phyloP scores from a whole-genome alignment of 2,797 vertebrate genomes.

The Lacerta agilis region DNA sequence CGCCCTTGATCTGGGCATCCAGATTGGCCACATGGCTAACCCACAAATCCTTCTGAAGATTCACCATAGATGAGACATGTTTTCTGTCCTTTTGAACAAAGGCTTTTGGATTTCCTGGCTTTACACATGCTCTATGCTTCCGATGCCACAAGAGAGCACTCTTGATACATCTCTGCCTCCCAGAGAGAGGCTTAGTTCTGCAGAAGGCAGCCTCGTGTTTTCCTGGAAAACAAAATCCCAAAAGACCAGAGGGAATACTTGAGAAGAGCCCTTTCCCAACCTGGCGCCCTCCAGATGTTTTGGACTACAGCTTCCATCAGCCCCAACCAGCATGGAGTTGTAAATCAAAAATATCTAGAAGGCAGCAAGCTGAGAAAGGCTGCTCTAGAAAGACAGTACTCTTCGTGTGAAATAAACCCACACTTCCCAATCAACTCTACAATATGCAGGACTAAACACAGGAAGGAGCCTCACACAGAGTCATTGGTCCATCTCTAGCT shows the following conservation, averaged over 20 bases:
- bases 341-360: no score
- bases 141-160: fast-evolving
- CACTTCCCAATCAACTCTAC: background rate
- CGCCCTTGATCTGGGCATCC: background rate
- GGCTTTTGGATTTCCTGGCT: background rate
- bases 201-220: background rate
- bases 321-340: no score
- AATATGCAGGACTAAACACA: background rate
- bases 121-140: fast-evolving
- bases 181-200: fast-evolving
- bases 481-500: no score
- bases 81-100: background rate
- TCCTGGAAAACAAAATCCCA: background rate
- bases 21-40: background rate
- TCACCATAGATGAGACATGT: background rate
- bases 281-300: background rate
- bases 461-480: no score
- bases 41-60: background rate
- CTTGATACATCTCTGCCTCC: fast-evolving
- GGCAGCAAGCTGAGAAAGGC: no score
- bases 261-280: no score
- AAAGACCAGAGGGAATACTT: background rate
- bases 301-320: no score
- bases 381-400: background rate
- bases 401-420: background rate